Percentiles rank a stretch among this genome's conserved stretches.
phyloP scores from a whole-genome alignment of 2,113 vertebrate species.

The Lophotis ruficrista region DNA sequence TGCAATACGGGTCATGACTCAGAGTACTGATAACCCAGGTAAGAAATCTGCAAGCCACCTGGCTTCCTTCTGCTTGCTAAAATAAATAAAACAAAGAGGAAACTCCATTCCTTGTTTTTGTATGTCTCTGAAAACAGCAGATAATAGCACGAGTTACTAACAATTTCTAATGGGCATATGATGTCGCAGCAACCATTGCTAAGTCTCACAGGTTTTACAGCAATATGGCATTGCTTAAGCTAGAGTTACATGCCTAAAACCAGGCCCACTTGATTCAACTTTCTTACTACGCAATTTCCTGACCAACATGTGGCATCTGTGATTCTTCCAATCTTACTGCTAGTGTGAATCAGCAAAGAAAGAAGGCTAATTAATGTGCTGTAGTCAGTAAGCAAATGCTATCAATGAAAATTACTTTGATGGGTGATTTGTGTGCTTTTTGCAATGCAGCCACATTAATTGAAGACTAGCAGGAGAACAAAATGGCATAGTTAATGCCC shows the following conservation, averaged over 20 bases:
- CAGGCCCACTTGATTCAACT: background rate
- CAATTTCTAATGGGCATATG: background rate
- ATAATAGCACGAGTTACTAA: background rate
- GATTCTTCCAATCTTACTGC: background rate
- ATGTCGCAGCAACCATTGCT: background rate
- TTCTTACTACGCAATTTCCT: background rate
- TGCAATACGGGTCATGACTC: background rate
- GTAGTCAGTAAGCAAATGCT: background rate
- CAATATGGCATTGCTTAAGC: background rate
- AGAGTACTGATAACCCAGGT: background rate
- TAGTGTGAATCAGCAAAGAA: fast-evolving
- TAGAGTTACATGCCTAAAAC: background rate
- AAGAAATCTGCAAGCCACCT: background rate
- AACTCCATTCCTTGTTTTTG: background rate
- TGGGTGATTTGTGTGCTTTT: background rate
- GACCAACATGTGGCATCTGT: background rate
- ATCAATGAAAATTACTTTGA: slow-evolving; percentile 3
- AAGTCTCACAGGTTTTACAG: background rate
- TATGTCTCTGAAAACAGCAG: background rate
- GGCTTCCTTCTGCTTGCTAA: background rate
- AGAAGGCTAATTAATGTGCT: background rate
- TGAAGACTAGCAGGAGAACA: slow-evolving; percentile 6
- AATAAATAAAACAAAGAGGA: background rate
- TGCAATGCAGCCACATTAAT: background rate
- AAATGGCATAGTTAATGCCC: background rate